Base-by-base conservation (phyloP, 1,140 invertebrate genomes). In the Diorhabda sublineata region DNA sequence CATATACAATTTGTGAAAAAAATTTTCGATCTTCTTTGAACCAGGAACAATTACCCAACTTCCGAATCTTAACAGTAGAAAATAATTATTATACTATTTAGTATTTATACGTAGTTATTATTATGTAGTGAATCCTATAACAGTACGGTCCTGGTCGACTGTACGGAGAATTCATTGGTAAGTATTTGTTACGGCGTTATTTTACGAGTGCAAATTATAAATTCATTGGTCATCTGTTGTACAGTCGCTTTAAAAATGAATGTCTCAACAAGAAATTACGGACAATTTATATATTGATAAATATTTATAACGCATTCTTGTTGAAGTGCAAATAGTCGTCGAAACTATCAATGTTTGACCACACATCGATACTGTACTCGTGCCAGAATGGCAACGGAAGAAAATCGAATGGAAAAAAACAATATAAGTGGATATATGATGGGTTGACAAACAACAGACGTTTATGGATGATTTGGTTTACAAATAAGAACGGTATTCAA, bases 211-310 rank as follows among this genome's bases (percentile, higher is more conserved):
- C 56, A 42, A 47, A 65, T 65, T 65, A 57, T 57, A 65, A 47
- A 65, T 65, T 65, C 64, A 65, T 47, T 44, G 64, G 52, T 56
- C 64, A 65, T 65, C 64, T 43, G 58, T 65, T 65, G 64, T 65
- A 65, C 52, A 65, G 64, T 65, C 64, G 64, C 64, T 65, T 41
- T 57, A 65, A 58, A 65, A 65, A 65, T 65, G 11, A 57, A 65
- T 65, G 64, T 65, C 64, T 65, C 64, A 57, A 56, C 64, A 43
- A 61, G 64, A 65, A 65, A 65, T 65, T 65, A 65, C 64, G 9
- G 56, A 65, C 26, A 41, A 56, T 65, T 65, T 65, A 65, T 65
- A 65, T 58, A 57, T 65, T 58, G 58, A 65, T 65, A 58, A 65
- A 65, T 65, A 65, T 65, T 65, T 43, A 65, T 65, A 65, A 65